Percentiles rank a stretch among this genome's conserved stretches.
Evolutionary conservation across 2,888 invertebrate species (phyloP).

Genomic region (Pegoplata infirma): DNA sequence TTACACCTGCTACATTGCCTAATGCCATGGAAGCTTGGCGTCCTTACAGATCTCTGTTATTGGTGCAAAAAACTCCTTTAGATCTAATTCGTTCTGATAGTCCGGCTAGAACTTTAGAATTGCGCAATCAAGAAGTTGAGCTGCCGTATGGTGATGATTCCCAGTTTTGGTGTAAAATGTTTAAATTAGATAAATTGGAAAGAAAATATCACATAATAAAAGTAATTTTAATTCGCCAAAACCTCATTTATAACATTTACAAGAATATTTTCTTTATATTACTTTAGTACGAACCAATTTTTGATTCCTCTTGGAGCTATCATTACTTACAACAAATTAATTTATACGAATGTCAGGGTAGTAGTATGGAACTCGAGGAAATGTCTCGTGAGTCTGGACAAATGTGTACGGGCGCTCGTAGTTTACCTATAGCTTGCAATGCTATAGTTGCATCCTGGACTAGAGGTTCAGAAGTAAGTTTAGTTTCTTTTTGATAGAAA

Average conservation of each 20-base stretch:
- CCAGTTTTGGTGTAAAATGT: conserved; percentile 82
- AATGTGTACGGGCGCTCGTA: conserved; percentile 80
- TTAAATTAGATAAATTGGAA: conserved; percentile 80
- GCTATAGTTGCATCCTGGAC: conserved; percentile 84
- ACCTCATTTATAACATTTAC: not conserved
- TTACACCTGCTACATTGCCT: conserved; percentile 80
- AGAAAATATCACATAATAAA: conserved; percentile 82
- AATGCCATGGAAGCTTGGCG: conserved; percentile 77
- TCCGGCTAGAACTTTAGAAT: conserved; percentile 78
- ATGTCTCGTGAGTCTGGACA: conserved; percentile 79
- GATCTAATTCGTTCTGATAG: conserved; percentile 69
- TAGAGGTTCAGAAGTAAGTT: conserved; percentile 81
- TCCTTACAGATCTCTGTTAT: conserved; percentile 80
- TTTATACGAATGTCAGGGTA: conserved; percentile 83
- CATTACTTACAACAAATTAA: conserved; percentile 82
- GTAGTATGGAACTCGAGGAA: conserved; percentile 78
- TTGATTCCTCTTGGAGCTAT: conserved; percentile 80
- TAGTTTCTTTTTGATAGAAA: conserved; percentile 42
- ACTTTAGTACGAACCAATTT: conserved; percentile 82
- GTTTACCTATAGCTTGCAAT: conserved; percentile 80
- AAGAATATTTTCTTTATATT: not conserved
- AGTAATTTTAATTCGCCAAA: conserved; percentile 81
- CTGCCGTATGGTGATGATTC: conserved; percentile 81
- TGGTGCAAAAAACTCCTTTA: conserved; percentile 81
- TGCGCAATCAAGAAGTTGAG: conserved; percentile 80